Conservation (phyloP, 1,140 invertebrate species). For the Triops cancriformis region DNA sequence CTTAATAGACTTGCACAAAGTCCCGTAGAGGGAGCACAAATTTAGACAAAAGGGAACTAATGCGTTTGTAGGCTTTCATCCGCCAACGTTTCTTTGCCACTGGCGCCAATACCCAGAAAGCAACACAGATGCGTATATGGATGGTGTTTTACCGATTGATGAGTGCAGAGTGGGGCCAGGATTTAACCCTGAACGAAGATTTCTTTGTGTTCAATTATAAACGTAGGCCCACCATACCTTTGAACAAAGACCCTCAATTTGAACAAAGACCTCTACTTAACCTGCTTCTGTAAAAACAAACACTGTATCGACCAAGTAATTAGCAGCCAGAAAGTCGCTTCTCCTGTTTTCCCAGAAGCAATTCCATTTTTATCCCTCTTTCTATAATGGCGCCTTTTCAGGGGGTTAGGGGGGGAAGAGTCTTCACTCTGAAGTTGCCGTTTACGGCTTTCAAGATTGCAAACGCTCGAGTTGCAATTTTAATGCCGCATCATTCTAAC, state of each 20-base stretch:
- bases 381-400: neutral
- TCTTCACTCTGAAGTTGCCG: neutral
- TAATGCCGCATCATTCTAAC: neutral
- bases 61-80: neutral
- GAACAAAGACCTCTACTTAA: neutral
- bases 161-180: neutral
- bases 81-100: neutral
- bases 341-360: neutral
- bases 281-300: neutral
- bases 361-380: neutral
- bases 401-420: neutral
- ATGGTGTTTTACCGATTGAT: neutral
- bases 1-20: constrained; percentile 7
- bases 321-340: neutral
- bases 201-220: neutral
- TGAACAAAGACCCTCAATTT: neutral
- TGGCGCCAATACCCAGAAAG: neutral
- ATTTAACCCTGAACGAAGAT: neutral
- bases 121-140: neutral
- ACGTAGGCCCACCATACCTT: neutral
- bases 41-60: constrained; percentile 14
- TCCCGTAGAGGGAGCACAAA: neutral
- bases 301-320: neutral
- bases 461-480: neutral
- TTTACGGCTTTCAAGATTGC: constrained; percentile 1